phyloP scores from a whole-genome alignment of 92 coral and sea anemone genomes.

The Montipora capitata region DNA sequence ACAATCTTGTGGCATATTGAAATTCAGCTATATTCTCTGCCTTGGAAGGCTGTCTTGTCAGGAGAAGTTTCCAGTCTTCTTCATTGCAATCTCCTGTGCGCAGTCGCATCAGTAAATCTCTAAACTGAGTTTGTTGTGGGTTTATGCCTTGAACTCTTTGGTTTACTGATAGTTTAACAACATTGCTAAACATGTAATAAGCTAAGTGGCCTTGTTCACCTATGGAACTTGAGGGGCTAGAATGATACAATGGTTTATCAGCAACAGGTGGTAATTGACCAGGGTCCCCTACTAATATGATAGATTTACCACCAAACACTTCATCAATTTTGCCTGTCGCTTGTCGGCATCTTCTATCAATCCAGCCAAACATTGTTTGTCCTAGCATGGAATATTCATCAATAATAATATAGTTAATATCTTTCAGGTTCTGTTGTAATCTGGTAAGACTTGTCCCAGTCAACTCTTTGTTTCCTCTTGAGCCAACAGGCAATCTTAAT shows the following conservation, averaged over 20 bases:
- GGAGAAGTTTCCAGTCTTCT: conserved; percentile 61
- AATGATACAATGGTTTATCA: conserved; percentile 65
- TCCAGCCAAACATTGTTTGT: conserved; percentile 72
- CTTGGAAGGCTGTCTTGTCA: conserved; percentile 55
- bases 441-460: conserved; percentile 62
- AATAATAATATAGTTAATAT: conserved; percentile 44
- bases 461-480: conserved; percentile 50
- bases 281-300: conserved; percentile 65
- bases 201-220: conserved; percentile 65
- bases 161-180: conserved; percentile 57
- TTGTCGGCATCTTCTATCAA: conserved; percentile 66
- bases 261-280: conserved; percentile 68
- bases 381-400: conserved; percentile 75
- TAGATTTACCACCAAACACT: conserved; percentile 72
- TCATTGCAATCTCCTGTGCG: no score
- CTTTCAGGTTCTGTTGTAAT: conserved; percentile 57
- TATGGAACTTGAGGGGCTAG: conserved; percentile 44
- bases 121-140: conserved; percentile 58
- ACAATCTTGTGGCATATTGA: conserved; percentile 56
- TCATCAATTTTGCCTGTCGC: conserved; percentile 62
- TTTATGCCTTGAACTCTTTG: conserved; percentile 66
- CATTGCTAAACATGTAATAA: conserved; percentile 64
- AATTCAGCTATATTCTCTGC: conserved; percentile 51
- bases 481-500: conserved; percentile 57
- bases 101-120: no score